These are phyloP conservation scores for Lasioglossum morio DNA, from an alignment of 2,888 invertebrate species.

Conservation along the genomic window DNA sequence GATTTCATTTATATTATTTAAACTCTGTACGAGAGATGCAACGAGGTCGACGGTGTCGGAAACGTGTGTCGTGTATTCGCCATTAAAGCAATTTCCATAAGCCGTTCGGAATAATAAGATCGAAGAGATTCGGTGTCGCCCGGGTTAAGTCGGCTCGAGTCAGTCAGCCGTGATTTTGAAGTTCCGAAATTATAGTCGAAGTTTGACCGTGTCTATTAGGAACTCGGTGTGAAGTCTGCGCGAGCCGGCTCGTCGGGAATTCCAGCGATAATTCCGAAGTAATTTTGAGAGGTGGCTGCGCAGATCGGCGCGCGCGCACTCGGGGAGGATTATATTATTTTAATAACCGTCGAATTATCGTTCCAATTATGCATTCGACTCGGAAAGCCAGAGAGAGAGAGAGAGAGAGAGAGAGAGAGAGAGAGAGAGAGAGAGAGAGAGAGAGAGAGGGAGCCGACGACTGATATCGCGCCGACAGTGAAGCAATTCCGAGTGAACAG, in stretches of 20 bases:
- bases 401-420: neutral
- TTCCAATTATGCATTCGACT: slow-evolving; percentile 3
- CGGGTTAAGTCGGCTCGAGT: neutral
- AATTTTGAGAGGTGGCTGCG: slow-evolving; percentile 3
- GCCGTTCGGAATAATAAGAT: slow-evolving; percentile 42
- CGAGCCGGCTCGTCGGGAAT: neutral
- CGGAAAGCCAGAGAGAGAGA: neutral
- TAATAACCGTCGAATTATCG: slow-evolving; percentile 17
- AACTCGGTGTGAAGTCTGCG: slow-evolving; percentile 13
- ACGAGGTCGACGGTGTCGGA: slow-evolving; percentile 71
- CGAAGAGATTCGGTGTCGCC: slow-evolving; percentile 41
- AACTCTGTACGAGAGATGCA: neutral
- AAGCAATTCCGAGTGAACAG: slow-evolving; percentile 17
- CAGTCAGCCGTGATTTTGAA: slow-evolving; percentile 37
- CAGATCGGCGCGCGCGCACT: neutral
- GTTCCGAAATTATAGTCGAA: slow-evolving; percentile 24
- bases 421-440: neutral
- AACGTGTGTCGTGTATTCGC: slow-evolving; percentile 63
- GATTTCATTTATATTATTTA: neutral
- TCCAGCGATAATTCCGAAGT: slow-evolving; percentile 16
- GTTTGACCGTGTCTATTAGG: slow-evolving; percentile 26
- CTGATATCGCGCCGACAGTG: slow-evolving; percentile 26
- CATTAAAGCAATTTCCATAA: slow-evolving; percentile 58
- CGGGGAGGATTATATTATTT: slow-evolving; percentile 19
- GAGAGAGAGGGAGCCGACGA: neutral